Conservation (phyloP, 2,888 invertebrate species). For the Hirtodrosophila cameraria region DNA sequence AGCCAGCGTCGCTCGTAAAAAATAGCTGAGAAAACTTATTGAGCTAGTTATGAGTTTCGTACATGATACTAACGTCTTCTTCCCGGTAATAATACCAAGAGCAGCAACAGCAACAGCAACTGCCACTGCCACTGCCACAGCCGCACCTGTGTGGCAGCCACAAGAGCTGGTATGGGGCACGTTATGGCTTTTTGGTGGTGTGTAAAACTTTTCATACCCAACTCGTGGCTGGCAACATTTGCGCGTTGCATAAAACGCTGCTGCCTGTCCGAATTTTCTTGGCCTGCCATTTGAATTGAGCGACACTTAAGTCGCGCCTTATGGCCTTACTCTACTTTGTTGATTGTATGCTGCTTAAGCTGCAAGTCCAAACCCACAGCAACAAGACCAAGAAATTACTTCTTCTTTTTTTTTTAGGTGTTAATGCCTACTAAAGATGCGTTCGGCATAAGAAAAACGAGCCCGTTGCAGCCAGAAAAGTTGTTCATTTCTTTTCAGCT, state of each 20-base stretch:
- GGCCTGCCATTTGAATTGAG: constrained; percentile 43
- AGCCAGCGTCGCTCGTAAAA: constrained; percentile 65
- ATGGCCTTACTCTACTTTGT: constrained; percentile 47
- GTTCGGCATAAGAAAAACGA: too few species aligned
- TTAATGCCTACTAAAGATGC: too few species aligned
- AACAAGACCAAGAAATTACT: too few species aligned
- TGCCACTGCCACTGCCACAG: too few species aligned
- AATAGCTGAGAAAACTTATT: constrained; percentile 77
- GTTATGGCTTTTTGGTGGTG: constrained; percentile 71
- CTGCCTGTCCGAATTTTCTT: constrained; percentile 40
- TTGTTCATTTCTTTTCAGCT: too few species aligned
- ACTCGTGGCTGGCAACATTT: constrained; percentile 50
- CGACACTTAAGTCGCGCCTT: constrained; percentile 40
- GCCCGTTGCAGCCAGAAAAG: too few species aligned
- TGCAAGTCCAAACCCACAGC: too few species aligned
- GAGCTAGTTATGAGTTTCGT: constrained; percentile 78
- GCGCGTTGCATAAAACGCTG: constrained; percentile 55
- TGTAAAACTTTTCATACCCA: constrained; percentile 64
- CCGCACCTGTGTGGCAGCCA: constrained; percentile 32
- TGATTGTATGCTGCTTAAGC: constrained; percentile 23
- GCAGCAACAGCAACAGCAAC: too few species aligned
- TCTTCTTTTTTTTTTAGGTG: too few species aligned
- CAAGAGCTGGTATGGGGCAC: constrained; percentile 22
- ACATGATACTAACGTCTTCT: constrained; percentile 73
- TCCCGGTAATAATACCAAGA: constrained; percentile 64